phyloP scores from a whole-genome alignment of 2,113 vertebrate species.

The Typhlomys cinereus region DNA sequence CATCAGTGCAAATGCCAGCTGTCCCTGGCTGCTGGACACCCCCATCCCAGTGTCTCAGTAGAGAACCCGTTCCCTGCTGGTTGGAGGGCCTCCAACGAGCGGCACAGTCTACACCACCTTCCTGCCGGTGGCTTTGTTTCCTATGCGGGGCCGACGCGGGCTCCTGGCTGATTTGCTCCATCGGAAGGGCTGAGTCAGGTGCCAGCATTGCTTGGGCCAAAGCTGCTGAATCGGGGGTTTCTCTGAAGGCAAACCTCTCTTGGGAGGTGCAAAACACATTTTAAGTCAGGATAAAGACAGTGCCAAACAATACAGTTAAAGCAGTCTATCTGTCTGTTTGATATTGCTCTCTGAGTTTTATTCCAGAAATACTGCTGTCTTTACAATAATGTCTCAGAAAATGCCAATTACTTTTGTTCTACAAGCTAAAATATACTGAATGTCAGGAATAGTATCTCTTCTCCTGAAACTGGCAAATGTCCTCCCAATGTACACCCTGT shows the following conservation, averaged over 20 bases:
- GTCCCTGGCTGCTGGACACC: too few species aligned
- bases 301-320: background rate
- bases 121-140: background rate
- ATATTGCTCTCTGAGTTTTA: too few species aligned
- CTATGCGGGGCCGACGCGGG: background rate
- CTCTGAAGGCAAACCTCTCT: background rate
- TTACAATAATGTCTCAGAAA: too few species aligned
- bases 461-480: too few species aligned
- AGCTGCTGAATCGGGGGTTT: background rate
- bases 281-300: background rate
- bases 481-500: too few species aligned
- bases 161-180: background rate
- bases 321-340: too few species aligned
- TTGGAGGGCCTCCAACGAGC: background rate
- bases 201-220: background rate
- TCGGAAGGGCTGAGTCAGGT: background rate
- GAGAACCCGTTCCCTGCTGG: background rate
- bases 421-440: too few species aligned
- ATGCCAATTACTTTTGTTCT: too few species aligned
- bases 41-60: background rate
- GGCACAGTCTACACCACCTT: too few species aligned
- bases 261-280: background rate
- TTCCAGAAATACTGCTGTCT: too few species aligned
- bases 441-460: too few species aligned
- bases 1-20: accelerated